Base-by-base conservation (phyloP, 2,888 invertebrate genomes). In the Drosophila eohydei region DNA sequence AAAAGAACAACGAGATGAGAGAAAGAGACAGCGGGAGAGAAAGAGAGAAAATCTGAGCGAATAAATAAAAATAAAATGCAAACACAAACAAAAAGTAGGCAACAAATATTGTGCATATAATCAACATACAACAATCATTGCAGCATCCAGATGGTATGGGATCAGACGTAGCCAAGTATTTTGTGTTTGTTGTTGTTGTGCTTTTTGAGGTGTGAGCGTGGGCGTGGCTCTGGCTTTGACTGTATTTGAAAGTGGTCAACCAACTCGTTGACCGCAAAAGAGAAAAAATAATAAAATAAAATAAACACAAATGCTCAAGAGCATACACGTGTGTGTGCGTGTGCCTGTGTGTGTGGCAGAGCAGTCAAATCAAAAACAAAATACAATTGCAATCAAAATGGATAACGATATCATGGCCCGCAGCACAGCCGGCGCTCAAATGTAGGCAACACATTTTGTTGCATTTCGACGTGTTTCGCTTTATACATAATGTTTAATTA, bases 221-320 rank as follows among this genome's bases (percentile, higher is more conserved):
- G 52, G 64, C 52, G 44, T 67, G 65, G 54, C 57, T 36, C 62
- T 67, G 70, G 71, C 73, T 73, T 79, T 74, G 73, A 79, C 70
- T 77, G 80, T 81, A 87, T 87, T 87, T 87, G 88, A 85, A 89
- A 91, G 91, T 91, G 91, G 91, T 91, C 91, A 90, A 91, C 91
- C 91, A 90, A 91, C 91, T 91, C 85, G 84, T 81, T 88, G 81
- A 91, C 91, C 91, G 70, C 91, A 91, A 88, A 84, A 84, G 78
- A 81, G 90, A 83, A 83, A 84, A 74, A 83, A 83, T 78, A 83
- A 81, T 78, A 82, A 80, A 81, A 81, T 73, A 80, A 83, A 82
- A 81, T 79, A 86, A 80, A 73, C 74, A 77, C 70, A 77, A 56
- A 80, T 78, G 78, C 74, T 71, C 60, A 66, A 52, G 60, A 64